Evolutionary conservation across 2,113 vertebrate species (phyloP), one percentile per base, ranked within the genome.

Genomic region (Phaetusa simplex): DNA sequence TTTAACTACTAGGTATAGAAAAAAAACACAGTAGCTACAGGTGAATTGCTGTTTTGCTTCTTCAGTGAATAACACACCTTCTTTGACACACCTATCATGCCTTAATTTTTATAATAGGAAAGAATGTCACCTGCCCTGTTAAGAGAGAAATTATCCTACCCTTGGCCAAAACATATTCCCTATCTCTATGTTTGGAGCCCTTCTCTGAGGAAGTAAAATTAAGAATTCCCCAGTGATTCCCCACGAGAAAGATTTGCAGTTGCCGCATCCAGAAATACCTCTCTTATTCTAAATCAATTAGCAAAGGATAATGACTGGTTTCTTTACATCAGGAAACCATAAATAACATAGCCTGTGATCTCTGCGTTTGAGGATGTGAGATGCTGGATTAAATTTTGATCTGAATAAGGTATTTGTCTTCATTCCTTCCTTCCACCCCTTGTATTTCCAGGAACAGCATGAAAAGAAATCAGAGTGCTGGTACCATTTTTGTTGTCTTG

Each of bases 261-360:
- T 89, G 59, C 56, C 0, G 0, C 38, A 82, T 70, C 78, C 70
- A 87, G 70, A 93, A 95, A 95, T 74, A 79, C 29, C 66, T 90
- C 55, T 65, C 52, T 89, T 36, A 50, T 30, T 79, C 85, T 93
- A 90, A 90, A 76, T 74, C 92, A 79, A 47, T 88, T 93, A 93
- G 49, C 66, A 65, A 92, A 85, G 78, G 78, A 79, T 92, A 78
- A 94, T 40, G 62, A 88, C 52, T 49, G 30, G 45, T 69, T 80
- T 69, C 74, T 92, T 65, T 65, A 53, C 71, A 40, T 42, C 71
- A 69, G 62, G 36, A 83, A 91, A 52, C 52, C 52, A 64, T n/a
- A 82, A 89, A 93, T 79, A 90, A 72, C 73, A 58, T 29, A 9
- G 12, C 38, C 64, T 87, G 65, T 65, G 53, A 72, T 77, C 77